Evolutionary conservation across 2,113 vertebrate species (phyloP), one percentile per base, ranked within the genome.

Genomic region (Brachionichthys hirsutus): DNA sequence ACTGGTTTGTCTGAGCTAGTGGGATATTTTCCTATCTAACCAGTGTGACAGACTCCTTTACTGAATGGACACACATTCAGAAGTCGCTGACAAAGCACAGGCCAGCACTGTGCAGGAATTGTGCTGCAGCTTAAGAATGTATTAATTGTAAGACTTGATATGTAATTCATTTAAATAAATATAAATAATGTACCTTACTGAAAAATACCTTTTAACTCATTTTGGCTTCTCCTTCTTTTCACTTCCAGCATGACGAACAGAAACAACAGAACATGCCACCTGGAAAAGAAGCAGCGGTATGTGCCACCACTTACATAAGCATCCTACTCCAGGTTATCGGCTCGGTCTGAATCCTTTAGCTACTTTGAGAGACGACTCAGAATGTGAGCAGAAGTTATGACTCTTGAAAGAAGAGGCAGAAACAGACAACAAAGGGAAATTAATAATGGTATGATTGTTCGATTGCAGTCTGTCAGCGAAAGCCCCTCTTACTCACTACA

Each of bases 271-370:
- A 54, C 41, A 53, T 43, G 3, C 52, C 55, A 6, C 42, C 77
- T 17, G 42, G 70, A 47, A 22, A 53, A 62, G 81, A 83, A 16
- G 73, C 6, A 60, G 57, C 66, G 83, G 85, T 89, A 84, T 11
- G 78, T 83, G 15, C 30, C 54, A 50, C 15, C 42, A 22, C 16
- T 54, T 41, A 19, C 41, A 67, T 12, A 38, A 7, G 9, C 62
- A 12, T 54, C 14, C 3, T 14, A 62, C 38, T 44, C 53, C 54
- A 12, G 42, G 6, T 43, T 47, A 43, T 15, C 7, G 15, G 4
- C 22, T 38, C 19, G 34, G 9, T 38, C n/a, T 9, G 30, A 36
- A 16, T 16, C n/a, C n/a, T 17, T 12, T 14, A 14, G 6, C 1
- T 17, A n/a, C 13, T 36, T 10, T 53, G 34, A 13, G 34, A 11